Percentiles rank a stretch among this genome's conserved stretches.
phyloP scores from a whole-genome alignment of 1,140 invertebrate species.

The Metopolophium dirhodum region DNA sequence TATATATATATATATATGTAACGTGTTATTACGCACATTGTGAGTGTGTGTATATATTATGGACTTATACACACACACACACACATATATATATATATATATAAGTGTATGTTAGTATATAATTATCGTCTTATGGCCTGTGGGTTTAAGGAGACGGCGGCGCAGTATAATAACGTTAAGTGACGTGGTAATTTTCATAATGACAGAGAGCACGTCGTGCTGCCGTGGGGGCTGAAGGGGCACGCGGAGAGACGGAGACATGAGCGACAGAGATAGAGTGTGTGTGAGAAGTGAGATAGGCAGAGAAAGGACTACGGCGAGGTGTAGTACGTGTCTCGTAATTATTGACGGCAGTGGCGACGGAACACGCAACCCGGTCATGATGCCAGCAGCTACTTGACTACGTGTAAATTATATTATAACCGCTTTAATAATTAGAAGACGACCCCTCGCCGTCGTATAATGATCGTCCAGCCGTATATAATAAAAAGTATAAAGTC shows the following conservation, averaged over 20 bases:
- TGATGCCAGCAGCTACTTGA: slow-evolving; percentile 20
- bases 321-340: slow-evolving; percentile 5
- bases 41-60: background rate
- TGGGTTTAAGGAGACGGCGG: slow-evolving; percentile 6
- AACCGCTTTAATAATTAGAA: slow-evolving; percentile 21
- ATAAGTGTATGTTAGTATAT: background rate
- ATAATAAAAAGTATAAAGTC: background rate
- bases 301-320: background rate
- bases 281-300: background rate
- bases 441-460: background rate
- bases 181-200: slow-evolving; percentile 50
- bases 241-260: background rate
- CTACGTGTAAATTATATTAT: slow-evolving; percentile 47
- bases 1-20: background rate
- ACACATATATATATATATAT: background rate
- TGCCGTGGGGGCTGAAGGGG: background rate
- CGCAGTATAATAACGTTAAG: slow-evolving; percentile 15
- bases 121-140: background rate
- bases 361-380: slow-evolving; percentile 36
- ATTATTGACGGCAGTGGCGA: slow-evolving; percentile 34
- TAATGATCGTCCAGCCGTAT: background rate
- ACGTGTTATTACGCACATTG: background rate
- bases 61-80: background rate
- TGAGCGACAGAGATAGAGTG: background rate
- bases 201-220: slow-evolving; percentile 17